Evolutionary conservation across 2,797 vertebrate genomes (phyloP).

Genomic region (Amphiprion clarkii): DNA sequence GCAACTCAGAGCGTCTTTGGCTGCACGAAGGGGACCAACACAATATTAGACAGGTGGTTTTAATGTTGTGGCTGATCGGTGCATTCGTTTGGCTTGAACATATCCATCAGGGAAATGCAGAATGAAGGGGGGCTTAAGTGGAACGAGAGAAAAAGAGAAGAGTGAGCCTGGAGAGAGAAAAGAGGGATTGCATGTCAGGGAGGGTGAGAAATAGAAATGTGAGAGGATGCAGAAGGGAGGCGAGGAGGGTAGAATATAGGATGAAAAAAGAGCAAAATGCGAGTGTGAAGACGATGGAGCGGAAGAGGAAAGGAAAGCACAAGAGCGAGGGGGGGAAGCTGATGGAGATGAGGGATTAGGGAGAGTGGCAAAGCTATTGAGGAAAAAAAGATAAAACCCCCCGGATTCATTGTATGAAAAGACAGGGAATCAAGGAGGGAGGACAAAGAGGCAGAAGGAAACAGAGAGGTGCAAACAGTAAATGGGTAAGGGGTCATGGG

Average conservation of each 20-base stretch:
- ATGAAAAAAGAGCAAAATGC: constrained; percentile 47
- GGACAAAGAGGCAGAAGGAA: constrained; percentile 42
- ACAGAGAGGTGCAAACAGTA: constrained; percentile 37
- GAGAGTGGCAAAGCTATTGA: constrained; percentile 68
- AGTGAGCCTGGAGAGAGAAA: constrained; percentile 61
- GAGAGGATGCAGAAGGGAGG: constrained; percentile 35
- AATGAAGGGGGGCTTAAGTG: constrained; percentile 50
- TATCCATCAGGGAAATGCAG: constrained; percentile 59
- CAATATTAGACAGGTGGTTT: no score
- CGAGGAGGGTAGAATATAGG: constrained; percentile 11
- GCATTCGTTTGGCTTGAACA: constrained; percentile 31
- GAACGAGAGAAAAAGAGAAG: constrained; percentile 44
- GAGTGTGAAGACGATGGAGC: constrained; percentile 49
- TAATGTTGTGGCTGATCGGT: neutral
- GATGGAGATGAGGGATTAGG: constrained; percentile 77
- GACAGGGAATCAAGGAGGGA: constrained; percentile 51
- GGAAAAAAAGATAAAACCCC: constrained; percentile 52
- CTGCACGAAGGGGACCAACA: no score
- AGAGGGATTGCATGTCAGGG: constrained; percentile 71
- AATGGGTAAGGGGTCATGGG: constrained; percentile 46
- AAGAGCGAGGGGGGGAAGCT: constrained; percentile 49
- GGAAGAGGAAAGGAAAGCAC: constrained; percentile 50
- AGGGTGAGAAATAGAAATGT: constrained; percentile 65
- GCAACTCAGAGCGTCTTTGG: no score
- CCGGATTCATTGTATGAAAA: constrained; percentile 63